phyloP scores from a whole-genome alignment of 2,113 vertebrate species.

The Electrona antarctica region DNA sequence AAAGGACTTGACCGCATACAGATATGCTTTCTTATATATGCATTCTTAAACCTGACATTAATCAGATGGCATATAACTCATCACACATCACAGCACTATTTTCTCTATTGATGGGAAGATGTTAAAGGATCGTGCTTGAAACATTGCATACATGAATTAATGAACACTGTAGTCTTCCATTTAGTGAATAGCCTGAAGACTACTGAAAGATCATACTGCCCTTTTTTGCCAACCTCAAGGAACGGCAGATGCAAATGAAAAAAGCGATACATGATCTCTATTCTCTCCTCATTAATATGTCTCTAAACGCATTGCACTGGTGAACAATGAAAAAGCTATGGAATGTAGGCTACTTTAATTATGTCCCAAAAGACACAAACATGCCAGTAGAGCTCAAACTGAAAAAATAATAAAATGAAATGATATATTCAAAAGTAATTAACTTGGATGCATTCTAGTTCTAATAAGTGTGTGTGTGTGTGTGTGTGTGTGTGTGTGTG shows the following conservation, averaged over 20 bases:
- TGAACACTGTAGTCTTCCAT: slow-evolving; percentile 26
- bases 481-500: too few species aligned
- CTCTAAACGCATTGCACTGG: neutral
- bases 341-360: neutral
- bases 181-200: slow-evolving; percentile 4
- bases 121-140: slow-evolving; percentile 26
- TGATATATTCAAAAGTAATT: neutral
- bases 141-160: slow-evolving; percentile 40
- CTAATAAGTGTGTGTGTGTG: neutral
- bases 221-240: neutral
- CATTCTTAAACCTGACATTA: slow-evolving; percentile 46
- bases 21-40: slow-evolving; percentile 9
- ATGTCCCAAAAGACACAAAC: slow-evolving; percentile 5
- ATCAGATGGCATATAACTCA: slow-evolving; percentile 34
- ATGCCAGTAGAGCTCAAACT: slow-evolving; percentile 10
- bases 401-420: neutral
- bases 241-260: slow-evolving; percentile 14
- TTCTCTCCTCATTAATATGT: neutral
- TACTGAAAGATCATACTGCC: neutral
- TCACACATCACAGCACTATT: slow-evolving; percentile 34
- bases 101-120: slow-evolving; percentile 33
- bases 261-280: neutral
- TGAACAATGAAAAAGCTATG: slow-evolving; percentile 1
- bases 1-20: slow-evolving; percentile 14
- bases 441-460: neutral